These are phyloP conservation scores for Ahaetulla prasina DNA, from an alignment of 2,113 vertebrate species.

Conservation along the genomic window DNA sequence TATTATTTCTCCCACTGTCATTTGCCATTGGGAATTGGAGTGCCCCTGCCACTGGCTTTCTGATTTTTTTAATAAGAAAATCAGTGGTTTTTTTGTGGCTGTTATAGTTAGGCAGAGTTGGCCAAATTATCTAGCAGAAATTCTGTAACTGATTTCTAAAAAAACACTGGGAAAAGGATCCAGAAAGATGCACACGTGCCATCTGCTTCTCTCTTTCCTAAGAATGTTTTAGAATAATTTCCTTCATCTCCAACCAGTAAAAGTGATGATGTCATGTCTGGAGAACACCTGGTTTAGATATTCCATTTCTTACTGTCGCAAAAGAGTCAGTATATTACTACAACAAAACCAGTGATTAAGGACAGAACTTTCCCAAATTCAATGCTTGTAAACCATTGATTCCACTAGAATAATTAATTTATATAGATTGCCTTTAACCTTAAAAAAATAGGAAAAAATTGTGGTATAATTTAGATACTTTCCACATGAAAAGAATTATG, in stretches of 20 bases:
- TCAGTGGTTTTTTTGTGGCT: too few species aligned
- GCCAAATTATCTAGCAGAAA: not conserved
- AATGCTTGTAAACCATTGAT: not conserved
- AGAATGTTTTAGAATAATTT: not conserved
- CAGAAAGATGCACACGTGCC: not conserved
- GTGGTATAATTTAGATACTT: not conserved
- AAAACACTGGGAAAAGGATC: not conserved
- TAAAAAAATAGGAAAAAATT: not conserved
- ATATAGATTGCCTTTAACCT: not conserved
- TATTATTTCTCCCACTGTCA: not conserved
- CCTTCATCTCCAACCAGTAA: not conserved
- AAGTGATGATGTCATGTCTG: not conserved
- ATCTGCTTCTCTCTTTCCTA: not conserved
- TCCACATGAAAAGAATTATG: not conserved
- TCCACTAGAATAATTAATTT: not conserved
- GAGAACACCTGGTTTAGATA: not conserved
- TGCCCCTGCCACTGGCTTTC: not conserved
- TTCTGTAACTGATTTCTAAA: not conserved
- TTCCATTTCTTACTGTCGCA: not conserved
- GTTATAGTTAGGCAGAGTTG: not conserved
- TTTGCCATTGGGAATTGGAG: not conserved
- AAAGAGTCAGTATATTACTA: not conserved
- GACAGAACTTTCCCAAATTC: not conserved
- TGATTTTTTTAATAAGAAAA: not conserved
- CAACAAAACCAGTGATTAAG: not conserved